Base-by-base conservation (phyloP, 2,888 invertebrate genomes). In the Sinhomidia bicolor region DNA sequence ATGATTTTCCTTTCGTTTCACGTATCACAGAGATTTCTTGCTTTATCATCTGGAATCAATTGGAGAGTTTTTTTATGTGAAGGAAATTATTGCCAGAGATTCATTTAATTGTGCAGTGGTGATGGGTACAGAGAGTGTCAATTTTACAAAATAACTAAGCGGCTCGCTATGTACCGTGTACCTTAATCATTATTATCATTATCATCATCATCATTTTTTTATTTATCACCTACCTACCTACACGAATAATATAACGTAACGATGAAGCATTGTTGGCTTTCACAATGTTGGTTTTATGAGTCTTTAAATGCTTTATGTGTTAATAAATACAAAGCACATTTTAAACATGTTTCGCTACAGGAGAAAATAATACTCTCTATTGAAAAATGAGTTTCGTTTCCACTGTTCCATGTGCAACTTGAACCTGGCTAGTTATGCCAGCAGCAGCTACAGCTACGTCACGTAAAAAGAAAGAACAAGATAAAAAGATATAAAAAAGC, bases 11-110 rank as follows among this genome's bases (percentile, higher is more conserved):
- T 85, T 85, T 84, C 84, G 76, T 76, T 84, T 85, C 85, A 78
- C 78, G 44, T 78, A 57, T 51, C 51, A 10, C 54, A 79, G 41
- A 23, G 20, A 85, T 85, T 85, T 85, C 79, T 79, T 78, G 85
- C 85, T 85, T 85, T 79, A 85, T 85, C 85, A 85, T 85, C 79
- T 68, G 85, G 85, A 85, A 79, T 85, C 85, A 78, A 85, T 85
- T 79, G 65, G 20, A 78, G 9, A 65, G 47, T n/a, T 5, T 36
- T 68, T 36, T 68, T n/a, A 68, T 17, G 36, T 17, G 36, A 36
- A n/a, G n/a, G n/a, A 68, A 68, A n/a, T 51, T 51, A 17, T 51
- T 60, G 60, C 6, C 10, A 23, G 10, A 23, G 60, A 60, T 20
- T 12, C 7, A 20, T 60, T 60, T 60, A 60, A 60, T 60, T 60